phyloP scores from a whole-genome alignment of 2,888 invertebrate genomes.

The Drosophila parthenogenetica region DNA sequence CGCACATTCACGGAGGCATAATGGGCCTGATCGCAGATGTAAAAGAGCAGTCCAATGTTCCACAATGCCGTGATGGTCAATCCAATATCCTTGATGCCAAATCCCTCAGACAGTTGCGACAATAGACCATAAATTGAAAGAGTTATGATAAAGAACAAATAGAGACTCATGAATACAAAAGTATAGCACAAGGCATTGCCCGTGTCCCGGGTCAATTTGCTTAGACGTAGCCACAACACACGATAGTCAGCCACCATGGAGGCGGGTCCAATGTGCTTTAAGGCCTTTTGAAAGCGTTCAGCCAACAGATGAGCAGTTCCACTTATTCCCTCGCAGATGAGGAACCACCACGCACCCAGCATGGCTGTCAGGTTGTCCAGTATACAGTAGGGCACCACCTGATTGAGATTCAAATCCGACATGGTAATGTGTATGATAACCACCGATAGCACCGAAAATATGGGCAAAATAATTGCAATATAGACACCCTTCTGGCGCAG shows the following conservation, averaged over 20 bases:
- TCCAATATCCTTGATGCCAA: conserved; percentile 90
- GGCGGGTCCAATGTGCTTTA: conserved; percentile 89
- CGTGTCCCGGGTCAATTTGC: conserved; percentile 88
- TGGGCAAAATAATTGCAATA: conserved; percentile 87
- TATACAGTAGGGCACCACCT: conserved; percentile 89
- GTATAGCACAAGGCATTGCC: conserved; percentile 90
- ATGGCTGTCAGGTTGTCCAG: conserved; percentile 89
- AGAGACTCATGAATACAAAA: conserved; percentile 89
- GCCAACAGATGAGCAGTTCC: conserved; percentile 88
- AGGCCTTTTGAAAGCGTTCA: conserved; percentile 89
- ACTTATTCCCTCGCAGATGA: conserved; percentile 89
- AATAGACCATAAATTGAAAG: conserved; percentile 91
- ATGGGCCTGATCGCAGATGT: conserved; percentile 91
- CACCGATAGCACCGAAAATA: conserved; percentile 88
- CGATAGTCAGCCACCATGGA: conserved; percentile 90
- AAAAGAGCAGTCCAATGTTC: conserved; percentile 89
- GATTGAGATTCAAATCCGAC: conserved; percentile 88
- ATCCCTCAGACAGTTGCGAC: conserved; percentile 90
- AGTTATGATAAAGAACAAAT: conserved; percentile 90
- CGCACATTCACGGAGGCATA: conserved; percentile 90
- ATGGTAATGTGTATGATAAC: conserved; percentile 90
- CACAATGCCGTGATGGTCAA: conserved; percentile 89
- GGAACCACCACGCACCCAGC: conserved; percentile 90
- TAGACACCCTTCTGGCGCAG: conserved; percentile 87
- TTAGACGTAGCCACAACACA: conserved; percentile 89